These are phyloP conservation scores for Bunonema sp. DNA, from an alignment of 2,888 invertebrate species.

Conservation along the genomic window DNA sequence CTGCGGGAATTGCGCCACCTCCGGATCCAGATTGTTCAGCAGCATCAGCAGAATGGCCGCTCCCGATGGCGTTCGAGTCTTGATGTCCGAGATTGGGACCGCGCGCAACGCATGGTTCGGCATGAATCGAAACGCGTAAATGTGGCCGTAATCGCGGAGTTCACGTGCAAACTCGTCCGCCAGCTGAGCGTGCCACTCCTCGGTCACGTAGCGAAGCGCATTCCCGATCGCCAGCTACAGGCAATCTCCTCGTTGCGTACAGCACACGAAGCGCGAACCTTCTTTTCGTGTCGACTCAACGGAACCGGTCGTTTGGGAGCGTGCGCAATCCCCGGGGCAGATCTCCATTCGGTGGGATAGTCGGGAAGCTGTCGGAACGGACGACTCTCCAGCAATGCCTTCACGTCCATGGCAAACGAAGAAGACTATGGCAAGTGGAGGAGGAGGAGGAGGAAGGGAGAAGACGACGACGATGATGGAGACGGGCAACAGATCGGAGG, in stretches of 20 bases:
- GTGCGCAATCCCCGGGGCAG: slow-evolving; percentile 15
- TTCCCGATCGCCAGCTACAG: slow-evolving; percentile 54
- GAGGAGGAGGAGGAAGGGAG: too few species aligned
- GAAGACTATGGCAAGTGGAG: too few species aligned
- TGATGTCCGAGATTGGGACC: slow-evolving; percentile 48
- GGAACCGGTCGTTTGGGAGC: slow-evolving; percentile 28
- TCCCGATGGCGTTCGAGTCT: slow-evolving; percentile 48
- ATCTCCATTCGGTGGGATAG: slow-evolving; percentile 14
- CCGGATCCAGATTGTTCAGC: slow-evolving; percentile 55
- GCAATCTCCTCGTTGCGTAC: too few species aligned
- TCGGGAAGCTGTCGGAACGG: slow-evolving; percentile 19
- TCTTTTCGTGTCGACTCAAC: slow-evolving; percentile 22
- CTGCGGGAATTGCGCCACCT: slow-evolving; percentile 56
- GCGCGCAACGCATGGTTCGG: too few species aligned
- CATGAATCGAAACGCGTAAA: slow-evolving; percentile 54
- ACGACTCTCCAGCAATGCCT: too few species aligned
- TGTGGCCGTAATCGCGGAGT: slow-evolving; percentile 52
- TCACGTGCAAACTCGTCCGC: slow-evolving; percentile 52
- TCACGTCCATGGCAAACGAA: too few species aligned
- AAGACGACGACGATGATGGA: too few species aligned
- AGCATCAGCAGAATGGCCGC: slow-evolving; percentile 56
- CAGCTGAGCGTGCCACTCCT: slow-evolving; percentile 47
- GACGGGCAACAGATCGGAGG: too few species aligned
- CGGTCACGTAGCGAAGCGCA: slow-evolving; percentile 54
- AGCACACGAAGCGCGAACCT: slow-evolving; percentile 6